phyloP scores from a whole-genome alignment of 2,888 invertebrate species.

The Odontocolon sp. region DNA sequence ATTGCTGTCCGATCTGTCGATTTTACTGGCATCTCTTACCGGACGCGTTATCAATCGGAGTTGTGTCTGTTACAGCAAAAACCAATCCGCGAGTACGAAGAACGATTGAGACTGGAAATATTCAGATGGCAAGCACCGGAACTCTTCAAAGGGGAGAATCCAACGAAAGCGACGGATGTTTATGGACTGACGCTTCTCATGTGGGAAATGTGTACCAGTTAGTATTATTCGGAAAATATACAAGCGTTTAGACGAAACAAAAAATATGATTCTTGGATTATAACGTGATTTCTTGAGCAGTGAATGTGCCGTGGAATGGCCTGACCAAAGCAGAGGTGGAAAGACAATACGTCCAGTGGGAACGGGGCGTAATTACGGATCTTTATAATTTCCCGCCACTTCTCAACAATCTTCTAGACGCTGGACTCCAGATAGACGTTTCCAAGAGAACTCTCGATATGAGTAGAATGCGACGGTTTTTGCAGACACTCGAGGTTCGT shows the following conservation, averaged over 20 bases:
- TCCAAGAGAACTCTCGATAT: constrained; percentile 72
- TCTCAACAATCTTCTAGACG: constrained; percentile 69
- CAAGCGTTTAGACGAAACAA: neutral
- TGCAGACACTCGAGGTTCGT: constrained; percentile 71
- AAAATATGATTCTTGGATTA: neutral
- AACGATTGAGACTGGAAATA: constrained; percentile 69
- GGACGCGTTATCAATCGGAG: neutral
- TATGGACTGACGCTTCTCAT: constrained; percentile 73
- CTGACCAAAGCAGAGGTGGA: constrained; percentile 68
- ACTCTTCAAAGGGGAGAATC: constrained; percentile 63
- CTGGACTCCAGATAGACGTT: constrained; percentile 71
- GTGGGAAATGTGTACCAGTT: constrained; percentile 76
- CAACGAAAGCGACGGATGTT: constrained; percentile 69
- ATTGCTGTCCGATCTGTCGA: constrained; percentile 10
- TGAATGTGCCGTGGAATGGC: constrained; percentile 71
- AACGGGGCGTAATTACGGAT: constrained; percentile 66
- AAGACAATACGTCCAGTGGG: constrained; percentile 67
- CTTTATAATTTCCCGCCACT: constrained; percentile 71
- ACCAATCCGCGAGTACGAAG: constrained; percentile 66
- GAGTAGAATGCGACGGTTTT: constrained; percentile 71
- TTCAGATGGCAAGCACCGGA: constrained; percentile 75
- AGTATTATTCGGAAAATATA: constrained; percentile 40
- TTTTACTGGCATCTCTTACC: neutral
- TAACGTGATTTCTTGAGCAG: constrained; percentile 54
- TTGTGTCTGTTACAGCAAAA: constrained; percentile 65